Base-by-base conservation (phyloP, 1,140 invertebrate genomes). In the Leptonema lineaticorne region DNA sequence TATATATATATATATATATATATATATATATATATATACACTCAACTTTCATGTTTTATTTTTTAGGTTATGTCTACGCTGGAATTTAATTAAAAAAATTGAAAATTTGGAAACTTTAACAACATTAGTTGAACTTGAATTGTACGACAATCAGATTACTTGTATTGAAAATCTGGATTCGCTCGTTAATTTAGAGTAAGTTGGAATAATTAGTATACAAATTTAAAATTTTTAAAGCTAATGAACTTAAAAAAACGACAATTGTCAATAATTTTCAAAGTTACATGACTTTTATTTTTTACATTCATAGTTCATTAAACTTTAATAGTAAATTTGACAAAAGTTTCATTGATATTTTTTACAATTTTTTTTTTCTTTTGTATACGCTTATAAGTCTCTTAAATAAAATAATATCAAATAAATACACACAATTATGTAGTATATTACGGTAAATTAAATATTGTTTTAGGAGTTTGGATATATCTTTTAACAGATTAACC, bases 101-200 rank as follows among this genome's bases (percentile, higher is more conserved):
- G 93, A 96, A 78, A 95, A 95, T 79, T 77, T 97, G 20, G 77
- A 88, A 65, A 89, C 83, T 0, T 78, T 96, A 6, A 85, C 82
- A 1, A 93, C 87, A 18, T 81, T 98, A 0, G 84, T 85, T 50
- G 95, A 98, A 76, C 78, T 99, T 59, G 97, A 99, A 75, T 83
- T 99, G 0, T 97, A 98, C 79, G 97, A 99, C 80, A 99, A 98
- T 83, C 95, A 96, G 82, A 94, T 98, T 50, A 89, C 88, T 0
- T 83, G 86, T 69, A 95, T 98, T 75, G 95, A 97, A 80, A 95
- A 95, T 78, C 81, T 98, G 16, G 90, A 94, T 71, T 78, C 84
- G 20, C 85, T 98, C 8, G 87, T 93, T 1, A 97, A 98, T 84
- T 82, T 99, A 48, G 88, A 96, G 93, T 96, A 87, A 86, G 90